Evolutionary conservation across 2,113 vertebrate species (phyloP), one percentile per base, ranked within the genome.

Genomic region (Paramisgurnus dabryanus): DNA sequence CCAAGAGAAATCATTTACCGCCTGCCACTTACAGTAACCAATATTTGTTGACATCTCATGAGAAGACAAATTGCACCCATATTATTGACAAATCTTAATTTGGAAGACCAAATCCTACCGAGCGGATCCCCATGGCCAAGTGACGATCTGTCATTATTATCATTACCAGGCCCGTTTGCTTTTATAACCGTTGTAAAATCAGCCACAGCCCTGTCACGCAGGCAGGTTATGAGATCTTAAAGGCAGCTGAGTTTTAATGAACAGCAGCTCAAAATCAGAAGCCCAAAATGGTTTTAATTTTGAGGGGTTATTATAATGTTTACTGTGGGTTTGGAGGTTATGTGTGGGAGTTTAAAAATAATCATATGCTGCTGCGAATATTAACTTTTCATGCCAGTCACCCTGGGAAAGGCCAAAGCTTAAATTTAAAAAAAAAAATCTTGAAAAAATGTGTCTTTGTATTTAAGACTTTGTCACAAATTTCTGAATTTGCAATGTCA

Each of bases 21-120:
- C 82, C 82, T 86, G 80, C 85, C 89, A 83, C 81, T 94, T 92
- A 93, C 90, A 90, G 92, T 91, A 91, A 92, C 86, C 92, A 89
- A 90, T 92, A 92, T 92, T 90, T 91, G 85, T 90, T 89, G 88
- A 88, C 86, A 90, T 86, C 87, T 89, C 87, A 88, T 83, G 88
- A 82, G 90, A 89, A 90, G 89, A 92, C 89, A 89, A 87, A 91
- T 91, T 89, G 89, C 90, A 90, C 89, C 90, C 90, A 81, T 77
- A 81, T 83, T 94, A 94, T 95, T 92, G 94, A 94, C 92, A 86
- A 89, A 89, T 92, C 92, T 91, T 94, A 91, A 93, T 90, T 92
- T 91, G 88, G 89, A 86, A 64, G 75, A 78, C 67, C 78, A 87
- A 87, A 91, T 90, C 85, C 88, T 47, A 66, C 58, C 65, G 84